Base-by-base conservation (phyloP, 2,888 invertebrate species). In the Monoplex corrugatus region DNA sequence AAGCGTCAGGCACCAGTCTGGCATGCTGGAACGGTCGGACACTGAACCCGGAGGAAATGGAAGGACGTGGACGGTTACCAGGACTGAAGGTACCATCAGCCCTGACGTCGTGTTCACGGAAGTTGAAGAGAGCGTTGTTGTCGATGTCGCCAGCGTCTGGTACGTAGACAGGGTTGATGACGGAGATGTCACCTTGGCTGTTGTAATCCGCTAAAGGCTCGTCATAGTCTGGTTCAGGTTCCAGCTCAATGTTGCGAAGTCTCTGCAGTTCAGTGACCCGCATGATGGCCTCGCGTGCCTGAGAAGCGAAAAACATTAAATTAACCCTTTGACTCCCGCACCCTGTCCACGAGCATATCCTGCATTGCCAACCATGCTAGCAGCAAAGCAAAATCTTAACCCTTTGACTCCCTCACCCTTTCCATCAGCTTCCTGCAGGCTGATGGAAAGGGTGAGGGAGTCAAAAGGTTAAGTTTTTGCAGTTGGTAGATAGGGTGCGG, bases 231-330 rank as follows among this genome's bases (percentile, higher is more conserved):
- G 94, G 94, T 19, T 93, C 92, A 0, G 94, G 93, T 85, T 94
- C 94, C 85, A 93, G 91, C 87, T 94, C 94, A 57, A 94, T 94
- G 89, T 94, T 93, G 63, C 92, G 92, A 2, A 94, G 89, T 87
- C 93, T 92, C 90, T 94, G 94, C 0, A 94, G 91, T 83, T 93
- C 92, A 90, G 92, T 93, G 8, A 93, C 92, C 68, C 92, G 93
- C 38, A 92, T 86, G 63, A 94, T 94, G 23, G 93, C 92, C 43
- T 94, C 94, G 57, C 92, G 91, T 0, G 93, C 88, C 92, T 89
- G 75, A 23, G 35, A n/a, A n/a, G n/a, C n/a, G n/a, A n/a, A n/a
- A n/a, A n/a, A 57, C 32, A 83, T n/a, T n/a, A n/a, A n/a, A n/a
- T n/a, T n/a, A n/a, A n/a, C n/a, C n/a, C n/a, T n/a, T n/a, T n/a